Evolutionary conservation across 2,113 vertebrate species (phyloP).

Genomic region (Ctenomys sociabilis): DNA sequence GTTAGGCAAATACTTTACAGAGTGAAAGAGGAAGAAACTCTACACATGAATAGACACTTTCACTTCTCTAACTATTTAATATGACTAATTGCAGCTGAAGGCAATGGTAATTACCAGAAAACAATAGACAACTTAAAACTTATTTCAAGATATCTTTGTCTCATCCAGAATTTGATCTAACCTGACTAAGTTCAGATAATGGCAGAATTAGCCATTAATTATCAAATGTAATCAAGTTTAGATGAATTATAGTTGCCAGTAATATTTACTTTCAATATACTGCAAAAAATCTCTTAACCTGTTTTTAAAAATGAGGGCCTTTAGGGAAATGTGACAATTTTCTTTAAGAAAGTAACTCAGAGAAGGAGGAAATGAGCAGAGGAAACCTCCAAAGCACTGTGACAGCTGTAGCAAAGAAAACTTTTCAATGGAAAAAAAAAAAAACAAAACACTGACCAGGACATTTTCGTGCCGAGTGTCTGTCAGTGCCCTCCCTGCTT

Average conservation of each 20-base stretch:
- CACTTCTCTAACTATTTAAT: slow-evolving; percentile 64
- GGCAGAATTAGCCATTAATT: not conserved
- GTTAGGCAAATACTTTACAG: slow-evolving; percentile 52
- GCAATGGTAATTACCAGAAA: slow-evolving; percentile 41
- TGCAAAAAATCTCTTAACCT: not conserved
- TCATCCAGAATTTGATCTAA: not conserved
- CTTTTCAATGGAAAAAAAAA: not conserved
- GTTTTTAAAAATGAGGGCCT: not conserved
- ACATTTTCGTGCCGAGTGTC: not conserved
- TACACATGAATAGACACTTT: slow-evolving; percentile 35
- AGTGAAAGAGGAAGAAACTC: slow-evolving; percentile 62
- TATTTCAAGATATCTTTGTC: not conserved
- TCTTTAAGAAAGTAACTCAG: not conserved
- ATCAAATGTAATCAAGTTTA: not conserved
- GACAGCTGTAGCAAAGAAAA: not conserved
- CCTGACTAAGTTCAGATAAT: not conserved
- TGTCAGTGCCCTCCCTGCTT: not conserved
- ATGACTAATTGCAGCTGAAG: not conserved
- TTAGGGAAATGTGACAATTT: not conserved
- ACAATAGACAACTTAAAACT: not conserved
- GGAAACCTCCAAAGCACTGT: not conserved
- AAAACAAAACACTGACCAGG: not conserved
- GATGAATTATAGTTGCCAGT: not conserved
- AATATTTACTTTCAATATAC: not conserved
- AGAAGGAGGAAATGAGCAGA: not conserved